Percentiles rank a stretch among this genome's conserved stretches.
Evolutionary conservation across 2,888 invertebrate species (phyloP).

Genomic region (Leucoma salicis): DNA sequence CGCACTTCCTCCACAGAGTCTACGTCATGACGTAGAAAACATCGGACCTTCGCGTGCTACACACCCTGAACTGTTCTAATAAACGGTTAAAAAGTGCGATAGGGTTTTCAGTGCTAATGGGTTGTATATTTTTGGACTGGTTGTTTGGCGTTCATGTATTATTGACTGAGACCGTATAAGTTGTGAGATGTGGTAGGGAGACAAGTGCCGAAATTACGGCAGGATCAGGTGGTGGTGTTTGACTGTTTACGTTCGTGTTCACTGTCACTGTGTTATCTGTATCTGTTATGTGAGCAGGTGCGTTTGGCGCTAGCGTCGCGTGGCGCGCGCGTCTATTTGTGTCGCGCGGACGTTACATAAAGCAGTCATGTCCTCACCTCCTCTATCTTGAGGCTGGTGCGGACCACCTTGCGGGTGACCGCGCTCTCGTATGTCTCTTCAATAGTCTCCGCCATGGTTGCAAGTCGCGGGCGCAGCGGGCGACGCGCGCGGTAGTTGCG

Average conservation of each 20-base stretch:
- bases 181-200: constrained; percentile 24
- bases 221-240: constrained; percentile 58
- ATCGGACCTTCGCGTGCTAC: constrained; percentile 57
- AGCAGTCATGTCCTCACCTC: constrained; percentile 83
- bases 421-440: constrained; percentile 87
- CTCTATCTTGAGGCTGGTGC: constrained; percentile 87
- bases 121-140: constrained; percentile 51
- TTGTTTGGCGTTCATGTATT: constrained; percentile 26
- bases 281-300: constrained; percentile 76
- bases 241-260: constrained; percentile 63
- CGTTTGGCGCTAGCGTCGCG: constrained; percentile 49
- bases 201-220: constrained; percentile 22
- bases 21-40: constrained; percentile 42
- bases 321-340: constrained; percentile 61
- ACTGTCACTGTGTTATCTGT: constrained; percentile 75
- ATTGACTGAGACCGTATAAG: constrained; percentile 9
- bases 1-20: constrained; percentile 63
- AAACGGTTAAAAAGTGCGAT: constrained; percentile 17
- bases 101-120: constrained; percentile 29
- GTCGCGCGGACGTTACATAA: constrained; percentile 72
- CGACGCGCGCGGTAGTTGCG: constrained; percentile 75
- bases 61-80: constrained; percentile 26
- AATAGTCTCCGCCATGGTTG: constrained; percentile 86
- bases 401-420: constrained; percentile 86
- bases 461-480: constrained; percentile 73